phyloP scores from a whole-genome alignment of 2,797 vertebrate species.

The Onychomys torridus region DNA sequence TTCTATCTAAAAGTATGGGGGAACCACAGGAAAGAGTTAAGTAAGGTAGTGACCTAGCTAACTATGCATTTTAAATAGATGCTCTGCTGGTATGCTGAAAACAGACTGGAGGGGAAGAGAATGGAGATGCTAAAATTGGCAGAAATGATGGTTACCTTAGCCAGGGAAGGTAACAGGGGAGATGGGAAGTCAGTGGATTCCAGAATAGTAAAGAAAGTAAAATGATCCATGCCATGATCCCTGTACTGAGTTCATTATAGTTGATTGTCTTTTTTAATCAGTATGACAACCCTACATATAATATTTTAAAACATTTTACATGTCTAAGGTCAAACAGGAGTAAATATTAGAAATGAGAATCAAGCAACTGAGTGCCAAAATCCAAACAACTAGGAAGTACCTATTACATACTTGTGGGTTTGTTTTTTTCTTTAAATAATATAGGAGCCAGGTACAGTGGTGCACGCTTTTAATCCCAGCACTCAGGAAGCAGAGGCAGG shows the following conservation, averaged over 20 bases:
- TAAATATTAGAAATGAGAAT: slow-evolving; percentile 57
- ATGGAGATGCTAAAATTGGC: slow-evolving; percentile 77
- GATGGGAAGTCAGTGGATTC: slow-evolving; percentile 69
- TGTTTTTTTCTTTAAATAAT: slow-evolving; percentile 24
- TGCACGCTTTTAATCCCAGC: not conserved
- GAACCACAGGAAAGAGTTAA: slow-evolving; percentile 51
- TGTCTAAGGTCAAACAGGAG: slow-evolving; percentile 53
- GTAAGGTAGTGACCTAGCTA: slow-evolving; percentile 75
- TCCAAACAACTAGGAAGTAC: slow-evolving; percentile 37
- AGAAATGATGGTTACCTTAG: slow-evolving; percentile 70
- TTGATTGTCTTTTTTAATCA: slow-evolving; percentile 64
- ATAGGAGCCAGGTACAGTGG: not conserved
- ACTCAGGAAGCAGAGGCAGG: not conserved
- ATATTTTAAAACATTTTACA: slow-evolving; percentile 64
- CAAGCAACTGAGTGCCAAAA: slow-evolving; percentile 31
- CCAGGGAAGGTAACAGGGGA: slow-evolving; percentile 63
- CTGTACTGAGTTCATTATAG: slow-evolving; percentile 33
- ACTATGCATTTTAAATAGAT: slow-evolving; percentile 76
- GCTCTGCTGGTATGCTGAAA: slow-evolving; percentile 69
- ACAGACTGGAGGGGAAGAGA: slow-evolving; percentile 71
- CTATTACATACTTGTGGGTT: slow-evolving; percentile 45
- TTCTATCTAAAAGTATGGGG: not conserved
- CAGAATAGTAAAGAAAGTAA: slow-evolving; percentile 62
- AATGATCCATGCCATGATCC: slow-evolving; percentile 65
- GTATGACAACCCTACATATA: not conserved